These are phyloP conservation scores for Micromys minutus DNA, from an alignment of 2,113 vertebrate species.

Conservation along the genomic window DNA sequence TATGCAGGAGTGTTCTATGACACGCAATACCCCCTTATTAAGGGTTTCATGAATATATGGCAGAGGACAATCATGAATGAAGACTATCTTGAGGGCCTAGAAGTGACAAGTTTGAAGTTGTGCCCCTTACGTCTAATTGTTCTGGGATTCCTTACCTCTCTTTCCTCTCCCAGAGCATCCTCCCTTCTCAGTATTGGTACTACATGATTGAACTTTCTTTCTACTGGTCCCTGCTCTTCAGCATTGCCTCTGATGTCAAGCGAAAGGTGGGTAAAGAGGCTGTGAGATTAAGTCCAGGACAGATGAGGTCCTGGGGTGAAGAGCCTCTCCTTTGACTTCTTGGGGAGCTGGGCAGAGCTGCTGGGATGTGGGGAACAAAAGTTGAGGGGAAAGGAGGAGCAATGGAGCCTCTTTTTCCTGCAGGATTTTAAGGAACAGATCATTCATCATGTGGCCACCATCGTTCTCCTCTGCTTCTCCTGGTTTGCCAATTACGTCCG, in stretches of 20 bases:
- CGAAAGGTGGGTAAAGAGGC: slow-evolving; percentile 90
- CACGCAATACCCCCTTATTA: background rate
- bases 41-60: background rate
- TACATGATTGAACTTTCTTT: slow-evolving; percentile 97
- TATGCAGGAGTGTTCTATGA: background rate
- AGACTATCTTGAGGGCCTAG: background rate
- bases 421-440: slow-evolving; percentile 98
- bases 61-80: background rate
- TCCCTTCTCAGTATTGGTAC: slow-evolving; percentile 98
- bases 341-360: background rate
- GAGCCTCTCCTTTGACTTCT: background rate
- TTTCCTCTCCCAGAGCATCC: slow-evolving; percentile 75
- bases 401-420: background rate
- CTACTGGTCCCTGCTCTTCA: slow-evolving; percentile 95
- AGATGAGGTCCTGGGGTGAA: background rate
- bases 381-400: background rate
- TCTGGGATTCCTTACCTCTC: background rate
- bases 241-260: slow-evolving; percentile 95
- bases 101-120: background rate
- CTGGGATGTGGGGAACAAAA: background rate
- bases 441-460: slow-evolving; percentile 96
- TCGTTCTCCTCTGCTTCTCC: slow-evolving; percentile 97
- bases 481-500: slow-evolving; percentile 97
- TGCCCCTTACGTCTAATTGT: no score
- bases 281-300: background rate